A percentile compares a stretch with the other conserved stretches of the same genome.
These are phyloP conservation scores for Dendrolimus kikuchii DNA, from an alignment of 1,140 invertebrate species.

Conservation along the genomic window DNA sequence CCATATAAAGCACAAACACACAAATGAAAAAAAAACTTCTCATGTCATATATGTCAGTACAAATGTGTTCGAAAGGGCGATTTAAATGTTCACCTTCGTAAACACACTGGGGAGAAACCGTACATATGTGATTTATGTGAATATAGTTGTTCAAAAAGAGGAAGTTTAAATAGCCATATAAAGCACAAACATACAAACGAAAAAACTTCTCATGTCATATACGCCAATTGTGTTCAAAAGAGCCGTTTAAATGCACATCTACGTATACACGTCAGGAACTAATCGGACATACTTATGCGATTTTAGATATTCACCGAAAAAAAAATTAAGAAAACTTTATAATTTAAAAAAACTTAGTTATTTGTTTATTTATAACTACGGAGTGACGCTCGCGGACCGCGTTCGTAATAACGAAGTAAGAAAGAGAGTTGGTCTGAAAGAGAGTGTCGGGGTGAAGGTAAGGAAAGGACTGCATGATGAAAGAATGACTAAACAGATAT, in stretches of 20 bases:
- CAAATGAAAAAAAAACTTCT: conserved; percentile 8
- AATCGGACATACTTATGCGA: too few species aligned
- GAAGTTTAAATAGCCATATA: conserved; percentile 6
- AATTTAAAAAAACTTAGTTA: too few species aligned
- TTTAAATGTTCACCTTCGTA: conserved; percentile 5
- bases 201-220: conserved; percentile 8
- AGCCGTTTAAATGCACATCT: conserved; percentile 6
- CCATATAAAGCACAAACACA: conserved; percentile 6
- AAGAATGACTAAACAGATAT: too few species aligned
- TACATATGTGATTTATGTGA: conserved; percentile 13
- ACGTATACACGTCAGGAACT: too few species aligned
- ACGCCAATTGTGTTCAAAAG: conserved; percentile 4
- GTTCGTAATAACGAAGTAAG: too few species aligned
- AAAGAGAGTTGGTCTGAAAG: too few species aligned
- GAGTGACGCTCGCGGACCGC: too few species aligned
- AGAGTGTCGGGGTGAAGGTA: too few species aligned
- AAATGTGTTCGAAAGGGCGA: conserved; percentile 1
- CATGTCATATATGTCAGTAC: conserved; percentile 11
- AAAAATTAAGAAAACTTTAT: too few species aligned
- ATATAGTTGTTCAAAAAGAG: conserved; percentile 1
- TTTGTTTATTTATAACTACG: too few species aligned
- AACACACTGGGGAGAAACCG: conserved; percentile 5
- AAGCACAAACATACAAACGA: background rate
- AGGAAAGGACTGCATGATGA: too few species aligned
- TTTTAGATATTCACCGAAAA: too few species aligned